phyloP scores from a whole-genome alignment of 2,888 invertebrate genomes.

The Tipula vernalis region DNA sequence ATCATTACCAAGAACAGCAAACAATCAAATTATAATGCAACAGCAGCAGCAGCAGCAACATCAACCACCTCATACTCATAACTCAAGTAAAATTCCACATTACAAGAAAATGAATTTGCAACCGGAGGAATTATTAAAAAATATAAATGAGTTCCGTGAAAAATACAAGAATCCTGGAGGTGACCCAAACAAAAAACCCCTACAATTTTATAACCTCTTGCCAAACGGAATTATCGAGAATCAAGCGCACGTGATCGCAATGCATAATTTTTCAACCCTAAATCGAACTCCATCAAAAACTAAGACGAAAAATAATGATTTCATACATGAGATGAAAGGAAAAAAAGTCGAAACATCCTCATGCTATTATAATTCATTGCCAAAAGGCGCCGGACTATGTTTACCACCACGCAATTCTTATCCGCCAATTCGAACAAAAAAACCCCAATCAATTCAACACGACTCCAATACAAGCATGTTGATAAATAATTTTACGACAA shows the following conservation, averaged over 20 bases:
- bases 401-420: slow-evolving; percentile 50
- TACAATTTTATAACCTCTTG: slow-evolving; percentile 16
- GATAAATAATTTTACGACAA: not conserved
- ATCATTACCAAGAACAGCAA: slow-evolving; percentile 15
- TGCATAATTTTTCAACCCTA: slow-evolving; percentile 17
- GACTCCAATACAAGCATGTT: slow-evolving; percentile 37
- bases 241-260: slow-evolving; percentile 8
- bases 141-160: slow-evolving; percentile 49
- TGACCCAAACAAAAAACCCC: slow-evolving; percentile 25
- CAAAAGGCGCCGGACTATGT: slow-evolving; percentile 40
- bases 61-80: slow-evolving; percentile 13
- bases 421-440: slow-evolving; percentile 45
- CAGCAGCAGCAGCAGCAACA: slow-evolving; percentile 10
- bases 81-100: not conserved
- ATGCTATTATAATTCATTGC: slow-evolving; percentile 31
- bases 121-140: slow-evolving; percentile 43
- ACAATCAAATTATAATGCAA: not conserved
- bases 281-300: slow-evolving; percentile 17
- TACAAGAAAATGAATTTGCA: slow-evolving; percentile 20
- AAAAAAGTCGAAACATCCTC: slow-evolving; percentile 26
- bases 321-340: slow-evolving; percentile 33
- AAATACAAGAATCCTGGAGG: slow-evolving; percentile 47
- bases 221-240: not conserved
- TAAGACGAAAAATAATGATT: slow-evolving; percentile 27
- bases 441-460: slow-evolving; percentile 27